Conservation (phyloP, 2,888 invertebrate species). For the Mythimna vitellina region DNA sequence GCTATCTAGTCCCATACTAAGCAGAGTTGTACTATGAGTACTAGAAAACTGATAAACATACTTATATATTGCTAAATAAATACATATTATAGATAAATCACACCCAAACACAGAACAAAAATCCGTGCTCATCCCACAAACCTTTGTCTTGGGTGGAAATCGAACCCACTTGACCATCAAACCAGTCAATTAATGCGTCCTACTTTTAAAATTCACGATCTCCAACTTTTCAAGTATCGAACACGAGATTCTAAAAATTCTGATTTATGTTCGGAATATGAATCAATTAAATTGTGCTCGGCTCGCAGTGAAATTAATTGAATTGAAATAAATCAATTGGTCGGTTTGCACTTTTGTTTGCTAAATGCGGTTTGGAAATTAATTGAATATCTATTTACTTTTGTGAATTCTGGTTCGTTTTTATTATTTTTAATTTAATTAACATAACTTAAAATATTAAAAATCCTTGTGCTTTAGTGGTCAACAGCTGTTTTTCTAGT, state of each 20-base stretch:
- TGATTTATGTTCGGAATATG: slow-evolving; percentile 37
- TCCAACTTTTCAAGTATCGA: slow-evolving; percentile 18
- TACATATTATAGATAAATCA: too few species aligned
- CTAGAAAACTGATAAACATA: too few species aligned
- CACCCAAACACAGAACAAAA: too few species aligned
- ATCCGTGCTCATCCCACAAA: too few species aligned
- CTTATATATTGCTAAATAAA: too few species aligned
- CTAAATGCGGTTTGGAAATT: slow-evolving; percentile 6
- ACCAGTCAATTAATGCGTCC: neutral
- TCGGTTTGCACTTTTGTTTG: slow-evolving; percentile 12
- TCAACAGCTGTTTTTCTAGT: neutral
- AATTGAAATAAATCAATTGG: slow-evolving; percentile 14
- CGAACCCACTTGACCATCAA: too few species aligned
- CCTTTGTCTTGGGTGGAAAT: too few species aligned
- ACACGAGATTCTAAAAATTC: slow-evolving; percentile 8
- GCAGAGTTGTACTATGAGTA: too few species aligned
- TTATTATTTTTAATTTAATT: too few species aligned
- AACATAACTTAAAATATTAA: neutral
- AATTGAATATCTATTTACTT: slow-evolving; percentile 8
- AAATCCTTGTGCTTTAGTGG: neutral
- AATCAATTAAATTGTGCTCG: slow-evolving; percentile 36
- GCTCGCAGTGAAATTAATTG: slow-evolving; percentile 22
- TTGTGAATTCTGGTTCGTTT: neutral
- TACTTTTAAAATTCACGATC: slow-evolving; percentile 29
- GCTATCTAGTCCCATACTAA: too few species aligned